Base-by-base conservation (phyloP, 2,888 invertebrate species). In the Electrophaes corylata region DNA sequence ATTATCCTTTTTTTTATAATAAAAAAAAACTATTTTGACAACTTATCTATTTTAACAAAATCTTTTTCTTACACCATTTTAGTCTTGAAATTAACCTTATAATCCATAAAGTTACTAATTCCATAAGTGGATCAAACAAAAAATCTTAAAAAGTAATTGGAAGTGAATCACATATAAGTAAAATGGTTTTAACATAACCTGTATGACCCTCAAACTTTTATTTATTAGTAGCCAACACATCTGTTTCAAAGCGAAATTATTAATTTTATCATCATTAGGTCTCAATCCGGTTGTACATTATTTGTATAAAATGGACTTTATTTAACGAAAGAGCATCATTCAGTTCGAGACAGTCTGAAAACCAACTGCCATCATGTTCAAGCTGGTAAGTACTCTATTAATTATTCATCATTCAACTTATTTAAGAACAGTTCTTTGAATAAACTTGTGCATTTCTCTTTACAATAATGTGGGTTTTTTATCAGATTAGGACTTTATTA, bases 361-460 rank as follows among this genome's bases (percentile, higher is more conserved):
- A 50, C 56, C 49, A 54, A 53, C 60, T 54, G 49, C 62, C 57
- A 76, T 66, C 48, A 78, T 76, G 78, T 77, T 74, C 70, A 78
- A 75, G 69, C 70, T 75, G 67, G 77, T 75, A 59, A 69, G 72
- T 64, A 43, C 6, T 6, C 5, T 26, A 33, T 33, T 35, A 39
- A 33, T 40, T 31, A 11, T 23, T n/a, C 37, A 3, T 35, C 35
- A 35, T 12, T 6, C 3, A 35, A 35, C 12, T 3, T 11, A 11
- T n/a, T 31, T 5, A 4, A n/a, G n/a, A n/a, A n/a, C n/a, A n/a
- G n/a, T n/a, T n/a, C n/a, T n/a, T n/a, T n/a, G n/a, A n/a, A n/a
- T n/a, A n/a, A n/a, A 10, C 8, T 29, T 10, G 5, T 12, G 12
- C 14, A 35, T 35, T 1, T 35, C 2, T 1, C 14, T 0, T 31